Conservation (phyloP, 1,140 invertebrate species). For the Sinella curviseta region DNA sequence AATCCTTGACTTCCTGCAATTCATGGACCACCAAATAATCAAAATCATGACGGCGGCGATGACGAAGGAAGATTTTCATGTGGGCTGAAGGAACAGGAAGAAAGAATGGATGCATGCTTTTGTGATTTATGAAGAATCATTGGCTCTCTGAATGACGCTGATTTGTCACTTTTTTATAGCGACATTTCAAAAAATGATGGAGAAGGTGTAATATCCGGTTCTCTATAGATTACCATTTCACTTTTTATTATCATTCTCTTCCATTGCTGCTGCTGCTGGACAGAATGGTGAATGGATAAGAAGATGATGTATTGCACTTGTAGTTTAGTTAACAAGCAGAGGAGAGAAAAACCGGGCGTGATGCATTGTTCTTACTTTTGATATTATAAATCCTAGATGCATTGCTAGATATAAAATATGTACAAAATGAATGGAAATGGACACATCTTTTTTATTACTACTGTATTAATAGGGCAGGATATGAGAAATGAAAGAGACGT, state of each 20-base stretch:
- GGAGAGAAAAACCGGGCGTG: neutral
- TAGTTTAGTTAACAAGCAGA: neutral
- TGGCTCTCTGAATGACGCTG: neutral
- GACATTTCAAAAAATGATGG: neutral
- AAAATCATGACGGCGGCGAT: neutral
- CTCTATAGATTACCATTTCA: neutral
- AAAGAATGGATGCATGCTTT: neutral
- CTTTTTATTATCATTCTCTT: neutral
- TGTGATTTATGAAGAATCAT: neutral
- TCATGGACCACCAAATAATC: neutral
- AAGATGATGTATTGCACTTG: too few relatives aligned
- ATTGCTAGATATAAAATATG: neutral
- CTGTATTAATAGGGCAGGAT: neutral
- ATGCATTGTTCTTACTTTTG: neutral
- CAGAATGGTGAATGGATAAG: neutral
- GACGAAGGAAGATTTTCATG: neutral
- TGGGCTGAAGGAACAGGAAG: neutral
- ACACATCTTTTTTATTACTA: neutral
- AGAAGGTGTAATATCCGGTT: conserved; percentile 13
- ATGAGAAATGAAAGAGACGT: neutral
- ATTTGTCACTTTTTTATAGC: neutral
- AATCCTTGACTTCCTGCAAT: neutral
- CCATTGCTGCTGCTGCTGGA: too few relatives aligned
- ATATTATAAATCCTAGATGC: neutral
- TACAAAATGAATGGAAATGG: neutral